Percentiles rank a stretch among this genome's conserved stretches.
Conservation (phyloP, 2,888 invertebrate species). For the Cephus pulcher region DNA sequence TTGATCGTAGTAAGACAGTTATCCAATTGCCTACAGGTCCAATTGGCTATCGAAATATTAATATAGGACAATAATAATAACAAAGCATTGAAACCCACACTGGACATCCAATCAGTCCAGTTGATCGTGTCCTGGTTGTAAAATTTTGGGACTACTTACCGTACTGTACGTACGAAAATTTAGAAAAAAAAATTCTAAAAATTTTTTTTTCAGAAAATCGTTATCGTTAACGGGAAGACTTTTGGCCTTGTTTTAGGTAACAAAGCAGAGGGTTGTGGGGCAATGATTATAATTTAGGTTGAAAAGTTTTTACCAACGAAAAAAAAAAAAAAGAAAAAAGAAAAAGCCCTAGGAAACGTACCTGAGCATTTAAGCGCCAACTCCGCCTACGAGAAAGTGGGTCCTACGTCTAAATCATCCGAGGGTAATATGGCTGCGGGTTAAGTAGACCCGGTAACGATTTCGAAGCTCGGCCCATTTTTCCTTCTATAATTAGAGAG, state of each 20-base stretch:
- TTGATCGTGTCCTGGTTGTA: not conserved
- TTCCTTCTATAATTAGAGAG: constrained; percentile 1
- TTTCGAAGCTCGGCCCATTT: constrained; percentile 18
- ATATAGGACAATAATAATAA: not conserved
- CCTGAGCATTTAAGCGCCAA: constrained; percentile 18
- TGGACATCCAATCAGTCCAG: not conserved
- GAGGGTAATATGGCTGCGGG: constrained; percentile 7
- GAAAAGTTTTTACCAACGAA: constrained; percentile 14
- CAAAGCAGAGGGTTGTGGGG: constrained; percentile 17
- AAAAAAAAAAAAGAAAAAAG: constrained; percentile 13
- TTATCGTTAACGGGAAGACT: not conserved
- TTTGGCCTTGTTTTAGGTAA: not conserved
- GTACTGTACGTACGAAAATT: too few relatives aligned
- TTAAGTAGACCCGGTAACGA: constrained; percentile 10
- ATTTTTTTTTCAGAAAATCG: not conserved
- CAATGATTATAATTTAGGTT: constrained; percentile 21
- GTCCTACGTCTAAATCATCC: constrained; percentile 20
- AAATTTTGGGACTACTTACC: not conserved
- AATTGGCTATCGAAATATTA: not conserved
- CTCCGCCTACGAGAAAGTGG: constrained; percentile 16
- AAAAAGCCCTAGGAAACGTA: not conserved
- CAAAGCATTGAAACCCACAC: not conserved
- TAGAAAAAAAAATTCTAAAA: not conserved
- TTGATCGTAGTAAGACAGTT: not conserved
- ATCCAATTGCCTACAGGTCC: not conserved